These are phyloP conservation scores for Griposia aprilina DNA, from an alignment of 2,888 invertebrate species.

Conservation along the genomic window DNA sequence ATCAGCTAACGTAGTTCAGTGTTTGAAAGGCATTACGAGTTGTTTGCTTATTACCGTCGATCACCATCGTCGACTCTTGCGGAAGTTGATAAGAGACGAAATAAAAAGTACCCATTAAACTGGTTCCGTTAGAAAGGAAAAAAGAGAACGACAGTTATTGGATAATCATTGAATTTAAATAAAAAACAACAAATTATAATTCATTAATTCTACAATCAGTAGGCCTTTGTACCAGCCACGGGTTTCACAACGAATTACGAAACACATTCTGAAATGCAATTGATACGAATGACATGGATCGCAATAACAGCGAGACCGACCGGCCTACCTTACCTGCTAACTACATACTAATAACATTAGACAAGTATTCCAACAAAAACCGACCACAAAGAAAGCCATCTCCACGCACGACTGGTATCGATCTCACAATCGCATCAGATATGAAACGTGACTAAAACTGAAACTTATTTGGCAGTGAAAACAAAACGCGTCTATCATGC, in stretches of 20 bases:
- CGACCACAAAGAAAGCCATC: slow-evolving; percentile 63
- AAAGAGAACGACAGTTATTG: slow-evolving; percentile 16
- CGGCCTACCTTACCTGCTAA: slow-evolving; percentile 57
- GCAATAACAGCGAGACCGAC: slow-evolving; percentile 68
- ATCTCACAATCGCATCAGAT: slow-evolving; percentile 58
- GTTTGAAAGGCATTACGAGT: slow-evolving; percentile 7
- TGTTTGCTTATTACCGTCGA: slow-evolving; percentile 2
- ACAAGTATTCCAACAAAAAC: slow-evolving; percentile 42
- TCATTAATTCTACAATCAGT: slow-evolving; percentile 47
- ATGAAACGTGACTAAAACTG: slow-evolving; percentile 73
- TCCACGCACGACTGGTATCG: slow-evolving; percentile 72
- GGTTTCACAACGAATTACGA: slow-evolving; percentile 61
- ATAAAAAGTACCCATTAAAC: slow-evolving; percentile 36
- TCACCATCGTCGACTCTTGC: slow-evolving; percentile 23
- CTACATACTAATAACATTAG: slow-evolving; percentile 36
- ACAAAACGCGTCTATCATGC: slow-evolving; percentile 4
- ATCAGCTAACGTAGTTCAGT: slow-evolving; percentile 21
- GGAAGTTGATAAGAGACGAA: slow-evolving; percentile 46
- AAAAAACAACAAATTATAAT: slow-evolving; percentile 35
- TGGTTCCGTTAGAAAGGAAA: slow-evolving; percentile 11
- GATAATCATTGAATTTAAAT: slow-evolving; percentile 41
- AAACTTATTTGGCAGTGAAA: slow-evolving; percentile 64
- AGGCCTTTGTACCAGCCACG: slow-evolving; percentile 48
- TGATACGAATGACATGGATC: slow-evolving; percentile 71
- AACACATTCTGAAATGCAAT: slow-evolving; percentile 67